Evolutionary conservation across 2,113 vertebrate genomes (phyloP), one percentile per base, ranked within the genome.

Genomic region (Hemibagrus wyckioides): DNA sequence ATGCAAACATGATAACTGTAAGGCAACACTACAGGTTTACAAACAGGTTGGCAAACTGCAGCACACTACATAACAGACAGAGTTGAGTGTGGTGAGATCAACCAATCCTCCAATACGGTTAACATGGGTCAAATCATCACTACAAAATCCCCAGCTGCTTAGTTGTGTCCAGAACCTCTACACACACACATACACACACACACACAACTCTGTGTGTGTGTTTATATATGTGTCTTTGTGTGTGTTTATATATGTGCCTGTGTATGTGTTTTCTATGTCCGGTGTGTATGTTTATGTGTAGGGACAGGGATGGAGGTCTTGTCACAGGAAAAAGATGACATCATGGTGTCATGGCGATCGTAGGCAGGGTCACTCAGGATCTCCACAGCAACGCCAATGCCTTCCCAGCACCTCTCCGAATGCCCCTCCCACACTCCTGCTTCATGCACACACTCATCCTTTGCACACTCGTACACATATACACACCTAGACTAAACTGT

Each of bases 281-380:
- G 3, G 41, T n/a, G 36, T 87, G n/a, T 67, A 10, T 80, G 59
- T 80, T 7, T 69, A 15, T 77, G 81, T 77, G 14, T 44, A 8
- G 52, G 14, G 2, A 79, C 23, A 82, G 57, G 52, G 83, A 71
- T 76, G 69, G 82, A 85, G 76, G 67, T 76, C 36, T 30, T 85
- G 79, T 50, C 54, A 61, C 76, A 59, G 44, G 67, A 79, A 61
- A 61, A 85, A 85, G 52, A 65, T 87, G 86, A 82, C 75, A 69
- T 87, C 63, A 87, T 79, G 28, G 79, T 80, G 84, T 67, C 86
- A 86, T 25, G 9, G 30, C 21, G 73, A 84, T 87, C 69, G 76
- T 61, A 52, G 59, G 63, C 56, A 76, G 56, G 85, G 83, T 79
- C 75, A 52, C 56, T 48, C 75, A 23, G 57, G 71, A 79, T 83